Evolutionary conservation across 2,113 vertebrate species (phyloP).

Genomic region (Ailurus styani): DNA sequence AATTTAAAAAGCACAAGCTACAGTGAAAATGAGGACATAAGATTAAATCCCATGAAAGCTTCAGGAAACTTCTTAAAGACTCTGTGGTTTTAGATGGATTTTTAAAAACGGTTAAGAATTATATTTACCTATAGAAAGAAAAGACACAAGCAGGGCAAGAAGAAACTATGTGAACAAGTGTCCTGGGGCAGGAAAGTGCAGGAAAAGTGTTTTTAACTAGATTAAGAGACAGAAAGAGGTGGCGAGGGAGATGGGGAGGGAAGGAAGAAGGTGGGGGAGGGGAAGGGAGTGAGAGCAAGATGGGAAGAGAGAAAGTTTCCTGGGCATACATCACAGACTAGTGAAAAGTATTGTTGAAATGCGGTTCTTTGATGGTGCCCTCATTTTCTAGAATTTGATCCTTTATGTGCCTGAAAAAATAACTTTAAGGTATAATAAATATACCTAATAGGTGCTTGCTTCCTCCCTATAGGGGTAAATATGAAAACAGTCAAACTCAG

Average conservation of each 20-base stretch:
- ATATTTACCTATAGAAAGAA: background rate
- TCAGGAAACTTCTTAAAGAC: background rate
- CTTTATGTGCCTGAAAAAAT: background rate
- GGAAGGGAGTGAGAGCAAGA: fast-evolving
- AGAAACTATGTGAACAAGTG: background rate
- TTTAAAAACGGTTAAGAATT: background rate
- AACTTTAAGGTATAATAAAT: background rate
- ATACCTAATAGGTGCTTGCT: no score
- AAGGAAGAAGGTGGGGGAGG: no score
- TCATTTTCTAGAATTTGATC: background rate
- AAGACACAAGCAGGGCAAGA: background rate
- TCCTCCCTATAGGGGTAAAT: background rate
- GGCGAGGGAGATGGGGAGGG: background rate
- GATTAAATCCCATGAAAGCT: background rate
- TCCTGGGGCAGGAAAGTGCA: background rate
- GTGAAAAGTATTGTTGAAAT: background rate
- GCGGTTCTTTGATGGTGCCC: background rate
- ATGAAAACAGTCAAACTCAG: background rate
- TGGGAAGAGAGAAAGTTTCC: background rate
- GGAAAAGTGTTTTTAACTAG: background rate
- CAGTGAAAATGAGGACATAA: background rate
- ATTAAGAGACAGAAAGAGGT: background rate
- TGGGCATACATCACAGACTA: background rate
- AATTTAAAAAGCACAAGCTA: background rate
- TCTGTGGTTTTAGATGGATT: background rate